Percentiles rank a stretch among this genome's conserved stretches.
Evolutionary conservation across 1,140 invertebrate species (phyloP).

Genomic region (Lycorma delicatula): DNA sequence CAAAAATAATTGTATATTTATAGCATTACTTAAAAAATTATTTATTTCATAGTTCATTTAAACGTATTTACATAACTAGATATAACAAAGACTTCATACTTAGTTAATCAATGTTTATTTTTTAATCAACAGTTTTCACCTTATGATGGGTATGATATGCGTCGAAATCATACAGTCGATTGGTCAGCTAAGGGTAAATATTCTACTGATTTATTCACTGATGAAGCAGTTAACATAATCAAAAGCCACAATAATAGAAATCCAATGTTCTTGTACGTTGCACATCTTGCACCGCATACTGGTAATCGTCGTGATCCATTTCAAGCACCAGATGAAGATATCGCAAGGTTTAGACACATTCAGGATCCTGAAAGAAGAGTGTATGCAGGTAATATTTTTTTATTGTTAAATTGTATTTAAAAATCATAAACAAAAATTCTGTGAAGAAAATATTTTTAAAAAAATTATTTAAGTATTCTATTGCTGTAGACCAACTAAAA

Average conservation of each 20-base stretch:
- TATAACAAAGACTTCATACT: not conserved
- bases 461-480: no score
- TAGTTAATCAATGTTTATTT: constrained; percentile 12
- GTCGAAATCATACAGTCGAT: constrained; percentile 50
- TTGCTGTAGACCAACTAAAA: no score
- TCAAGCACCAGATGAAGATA: constrained; percentile 65
- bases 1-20: no score
- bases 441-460: no score
- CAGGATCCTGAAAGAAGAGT: constrained; percentile 58
- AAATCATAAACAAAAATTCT: no score
- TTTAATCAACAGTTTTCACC: constrained; percentile 31
- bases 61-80: no score
- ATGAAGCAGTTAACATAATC: constrained; percentile 61
- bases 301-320: constrained; percentile 57
- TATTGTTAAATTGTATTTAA: no score
- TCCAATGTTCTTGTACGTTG: constrained; percentile 72
- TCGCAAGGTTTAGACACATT: constrained; percentile 66
- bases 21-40: no score
- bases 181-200: constrained; percentile 54
- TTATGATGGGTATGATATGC: constrained; percentile 54
- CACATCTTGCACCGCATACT: constrained; percentile 71
- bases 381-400: constrained; percentile 74
- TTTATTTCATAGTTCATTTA: no score
- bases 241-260: constrained; percentile 43
- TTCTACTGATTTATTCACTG: constrained; percentile 67